phyloP scores from a whole-genome alignment of 2,113 vertebrate genomes.

The Caretta caretta region DNA sequence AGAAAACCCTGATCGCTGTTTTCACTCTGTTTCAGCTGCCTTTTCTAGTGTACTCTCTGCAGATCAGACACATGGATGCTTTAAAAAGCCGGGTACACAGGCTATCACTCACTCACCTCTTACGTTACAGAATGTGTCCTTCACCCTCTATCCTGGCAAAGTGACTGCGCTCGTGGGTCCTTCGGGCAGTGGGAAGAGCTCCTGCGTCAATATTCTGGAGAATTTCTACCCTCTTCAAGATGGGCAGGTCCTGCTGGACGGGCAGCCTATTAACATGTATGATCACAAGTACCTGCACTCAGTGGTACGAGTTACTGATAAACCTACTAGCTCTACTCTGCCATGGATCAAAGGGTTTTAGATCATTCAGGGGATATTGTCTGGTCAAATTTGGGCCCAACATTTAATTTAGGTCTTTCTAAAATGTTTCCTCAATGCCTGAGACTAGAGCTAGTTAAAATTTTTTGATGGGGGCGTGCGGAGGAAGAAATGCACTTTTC shows the following conservation, averaged over 20 bases:
- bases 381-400: neutral
- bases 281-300: conserved; percentile 93
- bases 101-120: neutral
- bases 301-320: conserved; percentile 81
- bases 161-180: conserved; percentile 95
- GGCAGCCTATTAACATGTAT: conserved; percentile 84
- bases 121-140: conserved; percentile 87
- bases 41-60: neutral
- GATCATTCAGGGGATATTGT: neutral
- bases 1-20: neutral
- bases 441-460: conserved; percentile 1
- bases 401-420: neutral
- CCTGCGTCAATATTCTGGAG: conserved; percentile 94
- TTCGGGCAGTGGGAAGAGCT: conserved; percentile 96
- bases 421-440: conserved; percentile 10
- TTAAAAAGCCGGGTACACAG: neutral
- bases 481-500: neutral
- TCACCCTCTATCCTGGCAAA: conserved; percentile 89
- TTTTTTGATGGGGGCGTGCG: neutral
- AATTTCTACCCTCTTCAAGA: conserved; percentile 93
- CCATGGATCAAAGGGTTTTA: neutral
- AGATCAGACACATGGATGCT: neutral
- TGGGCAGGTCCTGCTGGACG: conserved; percentile 92
- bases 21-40: neutral
- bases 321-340: neutral